These are phyloP conservation scores for Listronotus bonariensis DNA, from an alignment of 1,140 invertebrate species.

Conservation along the genomic window DNA sequence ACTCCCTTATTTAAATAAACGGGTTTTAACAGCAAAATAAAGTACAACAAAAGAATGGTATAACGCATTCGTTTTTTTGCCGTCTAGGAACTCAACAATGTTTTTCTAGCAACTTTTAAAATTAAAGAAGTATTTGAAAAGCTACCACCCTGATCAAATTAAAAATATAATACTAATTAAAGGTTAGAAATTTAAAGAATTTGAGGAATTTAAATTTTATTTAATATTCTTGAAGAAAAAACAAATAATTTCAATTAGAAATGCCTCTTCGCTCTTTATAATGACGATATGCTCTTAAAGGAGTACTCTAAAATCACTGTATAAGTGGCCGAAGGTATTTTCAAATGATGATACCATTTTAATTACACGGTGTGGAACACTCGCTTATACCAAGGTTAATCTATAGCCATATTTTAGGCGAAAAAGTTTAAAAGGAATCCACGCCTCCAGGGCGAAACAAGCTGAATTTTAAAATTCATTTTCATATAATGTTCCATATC, in stretches of 20 bases:
- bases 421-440: slow-evolving; percentile 3
- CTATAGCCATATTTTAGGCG: slow-evolving; percentile 1
- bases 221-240: not conserved
- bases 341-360: slow-evolving; percentile 48
- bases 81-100: too few relatives aligned
- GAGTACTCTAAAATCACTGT: not conserved
- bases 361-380: slow-evolving; percentile 39
- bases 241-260: slow-evolving; percentile 10
- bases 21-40: too few relatives aligned
- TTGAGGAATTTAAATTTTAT: not conserved
- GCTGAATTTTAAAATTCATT: slow-evolving; percentile 4
- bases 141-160: too few relatives aligned
- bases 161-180: too few relatives aligned
- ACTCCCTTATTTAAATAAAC: too few relatives aligned
- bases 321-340: slow-evolving; percentile 16
- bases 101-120: too few relatives aligned
- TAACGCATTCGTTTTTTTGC: too few relatives aligned
- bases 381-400: slow-evolving; percentile 12
- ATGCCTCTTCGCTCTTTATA: not conserved
- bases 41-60: too few relatives aligned
- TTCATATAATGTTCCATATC: slow-evolving; percentile 3
- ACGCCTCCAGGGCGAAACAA: not conserved
- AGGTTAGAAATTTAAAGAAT: too few relatives aligned
- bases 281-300: not conserved
- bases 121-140: too few relatives aligned